Base-by-base conservation (phyloP, 2,888 invertebrate genomes). In the Drosophila pseudotakahashii region DNA sequence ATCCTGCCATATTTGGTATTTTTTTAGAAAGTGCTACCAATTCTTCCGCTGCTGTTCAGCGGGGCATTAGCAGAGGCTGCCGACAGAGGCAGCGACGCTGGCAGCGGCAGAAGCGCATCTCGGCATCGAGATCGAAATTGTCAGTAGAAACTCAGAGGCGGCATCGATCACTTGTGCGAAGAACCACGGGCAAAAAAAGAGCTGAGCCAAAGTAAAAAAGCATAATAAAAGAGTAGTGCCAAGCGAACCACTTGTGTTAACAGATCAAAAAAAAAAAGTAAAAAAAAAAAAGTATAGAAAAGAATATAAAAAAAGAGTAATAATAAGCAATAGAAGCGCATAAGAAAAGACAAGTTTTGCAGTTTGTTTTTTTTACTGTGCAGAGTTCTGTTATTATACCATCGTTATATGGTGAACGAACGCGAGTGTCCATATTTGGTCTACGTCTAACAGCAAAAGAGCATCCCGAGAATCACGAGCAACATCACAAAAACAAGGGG, bases 61-160 rank as follows among this genome's bases (percentile, higher is more conserved):
- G 32, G 32, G 32, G 16, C 16, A 48, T 48, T 16, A 32, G 68
- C 67, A 39, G 45, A 13, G 68, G 67, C 61, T 62, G 44, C 36
- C 36, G 37, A 37, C 61, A 19, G 58, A 23, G 19, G 16, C 61
- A 39, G 19, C 32, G 39, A 10, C 26, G 54, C 23, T 30, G 9
- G 45, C 55, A 57, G 34, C n/a, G 45, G 45, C 60, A 34, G 36
- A 47, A 47, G 45, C 57, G 44, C 45, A 64, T 64, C 55, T 42
- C 42, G 51, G 34, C 66, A 66, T 60, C 59, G 60, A 59, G 73
- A 69, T 75, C 76, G 72, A 68, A 68, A 69, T 53, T 69, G 70
- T 90, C 87, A 90, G 90, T 90, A 89, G 84, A 90, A 86, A 90
- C 89, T 90, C 89, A 90, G 89, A 89, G 90, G 87, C 89, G 89